phyloP scores from a whole-genome alignment of 2,113 vertebrate species.

The Serilophus lunatus region DNA sequence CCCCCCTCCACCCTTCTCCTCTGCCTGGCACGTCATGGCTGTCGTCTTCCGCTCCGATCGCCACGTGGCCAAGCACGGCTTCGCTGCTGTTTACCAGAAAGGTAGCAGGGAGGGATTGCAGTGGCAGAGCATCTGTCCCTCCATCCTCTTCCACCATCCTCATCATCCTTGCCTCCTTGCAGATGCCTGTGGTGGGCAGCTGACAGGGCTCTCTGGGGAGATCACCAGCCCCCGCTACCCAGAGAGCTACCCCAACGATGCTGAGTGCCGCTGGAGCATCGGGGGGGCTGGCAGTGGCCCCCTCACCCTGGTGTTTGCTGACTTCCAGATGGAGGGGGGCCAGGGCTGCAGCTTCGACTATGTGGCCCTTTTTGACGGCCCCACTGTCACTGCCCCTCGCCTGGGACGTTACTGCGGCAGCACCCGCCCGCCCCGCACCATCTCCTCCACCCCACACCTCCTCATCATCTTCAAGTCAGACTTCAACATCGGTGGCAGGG shows the following conservation, averaged over 20 bases:
- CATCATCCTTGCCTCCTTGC: neutral
- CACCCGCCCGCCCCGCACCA: slow-evolving; percentile 71
- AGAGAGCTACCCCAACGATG: slow-evolving; percentile 89
- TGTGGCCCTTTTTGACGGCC: slow-evolving; percentile 86
- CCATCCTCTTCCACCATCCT: neutral
- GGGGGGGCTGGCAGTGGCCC: slow-evolving; percentile 66
- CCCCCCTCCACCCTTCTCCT: slow-evolving; percentile 87
- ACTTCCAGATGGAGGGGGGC: slow-evolving; percentile 92
- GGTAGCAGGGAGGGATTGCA: slow-evolving; percentile 62
- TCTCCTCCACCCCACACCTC: slow-evolving; percentile 83
- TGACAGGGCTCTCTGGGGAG: slow-evolving; percentile 89
- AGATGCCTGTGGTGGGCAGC: slow-evolving; percentile 91
- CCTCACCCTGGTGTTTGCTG: slow-evolving; percentile 86
- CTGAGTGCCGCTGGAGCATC: slow-evolving; percentile 90
- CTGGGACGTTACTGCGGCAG: slow-evolving; percentile 86
- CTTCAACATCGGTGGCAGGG: slow-evolving; percentile 93
- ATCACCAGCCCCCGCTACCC: slow-evolving; percentile 93
- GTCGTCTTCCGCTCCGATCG: slow-evolving; percentile 92
- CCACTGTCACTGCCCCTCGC: slow-evolving; percentile 66
- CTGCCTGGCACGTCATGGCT: slow-evolving; percentile 94
- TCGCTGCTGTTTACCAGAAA: slow-evolving; percentile 88
- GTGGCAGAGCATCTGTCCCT: fast-evolving
- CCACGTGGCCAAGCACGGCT: slow-evolving; percentile 88
- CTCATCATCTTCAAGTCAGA: slow-evolving; percentile 94
- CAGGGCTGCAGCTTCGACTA: slow-evolving; percentile 91